Evolutionary conservation across 2,797 vertebrate genomes (phyloP).

Genomic region (Tarsius wallacei): DNA sequence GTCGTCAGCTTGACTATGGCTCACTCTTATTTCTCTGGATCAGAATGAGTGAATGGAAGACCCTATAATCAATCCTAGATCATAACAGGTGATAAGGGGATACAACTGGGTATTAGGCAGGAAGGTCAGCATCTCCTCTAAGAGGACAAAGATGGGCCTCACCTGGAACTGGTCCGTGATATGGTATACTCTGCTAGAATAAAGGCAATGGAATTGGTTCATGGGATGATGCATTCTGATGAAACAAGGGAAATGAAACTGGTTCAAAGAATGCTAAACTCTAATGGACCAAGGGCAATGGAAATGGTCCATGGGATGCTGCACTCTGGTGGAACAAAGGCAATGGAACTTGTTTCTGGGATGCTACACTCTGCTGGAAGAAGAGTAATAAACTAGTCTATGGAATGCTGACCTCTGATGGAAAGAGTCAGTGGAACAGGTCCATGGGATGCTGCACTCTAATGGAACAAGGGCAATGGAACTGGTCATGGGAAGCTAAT

Average conservation of each 20-base stretch:
- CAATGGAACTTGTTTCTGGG: not conserved
- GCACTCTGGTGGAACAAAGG: not conserved
- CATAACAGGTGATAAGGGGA: accelerated
- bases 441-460: not conserved
- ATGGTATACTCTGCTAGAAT: not conserved
- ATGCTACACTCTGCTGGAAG: not conserved
- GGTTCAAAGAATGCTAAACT: not conserved
- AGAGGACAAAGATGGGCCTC: no score
- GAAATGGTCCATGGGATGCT: not conserved
- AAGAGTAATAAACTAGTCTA: not conserved
- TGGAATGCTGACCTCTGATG: not conserved
- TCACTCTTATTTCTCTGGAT: not conserved
- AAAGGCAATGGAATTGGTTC: not conserved
- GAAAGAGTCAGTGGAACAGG: not conserved
- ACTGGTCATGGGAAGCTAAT: not conserved
- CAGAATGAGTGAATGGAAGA: not conserved
- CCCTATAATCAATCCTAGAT: not conserved
- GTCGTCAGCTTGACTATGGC: no score
- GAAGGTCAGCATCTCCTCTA: not conserved
- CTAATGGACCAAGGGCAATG: not conserved
- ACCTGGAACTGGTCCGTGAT: not conserved
- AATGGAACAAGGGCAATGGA: not conserved
- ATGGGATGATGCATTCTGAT: no score
- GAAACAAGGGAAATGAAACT: not conserved
- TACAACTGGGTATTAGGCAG: not conserved